phyloP scores from a whole-genome alignment of 2,113 vertebrate species.

The Serinus canaria region DNA sequence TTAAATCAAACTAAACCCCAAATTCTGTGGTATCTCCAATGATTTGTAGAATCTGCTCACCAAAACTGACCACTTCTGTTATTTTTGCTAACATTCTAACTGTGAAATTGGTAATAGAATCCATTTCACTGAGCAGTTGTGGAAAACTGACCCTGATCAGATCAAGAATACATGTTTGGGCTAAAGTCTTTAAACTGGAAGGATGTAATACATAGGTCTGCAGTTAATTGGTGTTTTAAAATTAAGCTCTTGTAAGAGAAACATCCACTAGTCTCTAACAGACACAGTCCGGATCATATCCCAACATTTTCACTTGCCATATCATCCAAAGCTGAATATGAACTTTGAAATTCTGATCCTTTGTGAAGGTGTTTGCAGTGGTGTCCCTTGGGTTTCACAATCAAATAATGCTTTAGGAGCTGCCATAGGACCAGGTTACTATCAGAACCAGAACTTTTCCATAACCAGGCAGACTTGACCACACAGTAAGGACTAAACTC shows the following conservation, averaged over 20 bases:
- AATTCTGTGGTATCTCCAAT: neutral
- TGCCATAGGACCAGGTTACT: neutral
- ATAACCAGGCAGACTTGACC: constrained; percentile 1
- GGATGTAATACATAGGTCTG: neutral
- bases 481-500: constrained; percentile 21
- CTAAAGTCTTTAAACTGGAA: neutral
- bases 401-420: neutral
- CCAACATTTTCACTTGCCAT: neutral
- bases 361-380: neutral
- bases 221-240: neutral
- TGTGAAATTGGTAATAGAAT: neutral
- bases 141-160: neutral
- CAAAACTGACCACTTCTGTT: neutral
- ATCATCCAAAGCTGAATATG: neutral
- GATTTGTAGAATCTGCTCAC: neutral
- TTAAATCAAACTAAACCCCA: neutral
- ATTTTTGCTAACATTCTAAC: neutral
- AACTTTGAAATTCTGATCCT: neutral
- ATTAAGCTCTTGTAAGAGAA: neutral
- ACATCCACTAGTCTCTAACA: neutral
- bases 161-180: neutral
- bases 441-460: neutral
- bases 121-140: neutral
- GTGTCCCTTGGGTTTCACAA: neutral
- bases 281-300: neutral